Conservation (phyloP, 2,113 vertebrate species). For the Amblyornis subalaris region DNA sequence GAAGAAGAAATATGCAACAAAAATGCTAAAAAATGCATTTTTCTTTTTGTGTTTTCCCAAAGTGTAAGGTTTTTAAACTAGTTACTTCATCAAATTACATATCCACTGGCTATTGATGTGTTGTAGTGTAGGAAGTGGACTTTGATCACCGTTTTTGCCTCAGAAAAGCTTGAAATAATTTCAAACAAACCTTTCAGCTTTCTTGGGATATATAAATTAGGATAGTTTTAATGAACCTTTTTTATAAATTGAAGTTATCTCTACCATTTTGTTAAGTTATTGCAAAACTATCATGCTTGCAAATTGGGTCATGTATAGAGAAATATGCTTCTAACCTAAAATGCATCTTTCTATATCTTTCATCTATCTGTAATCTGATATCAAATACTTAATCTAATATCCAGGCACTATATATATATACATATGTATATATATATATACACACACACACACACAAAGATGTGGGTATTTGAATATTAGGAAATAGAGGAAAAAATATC, state of each 20-base stretch:
- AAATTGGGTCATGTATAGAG: neutral
- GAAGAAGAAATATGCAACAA: neutral
- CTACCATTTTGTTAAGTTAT: neutral
- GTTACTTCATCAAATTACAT: neutral
- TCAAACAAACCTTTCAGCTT: neutral
- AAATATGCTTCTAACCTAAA: neutral
- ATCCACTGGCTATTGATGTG: neutral
- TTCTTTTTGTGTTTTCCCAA: neutral
- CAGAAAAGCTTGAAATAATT: neutral
- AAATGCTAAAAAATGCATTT: neutral
- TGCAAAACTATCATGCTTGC: neutral
- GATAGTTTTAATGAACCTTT: neutral
- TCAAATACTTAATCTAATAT: neutral
- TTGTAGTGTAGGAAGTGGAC: neutral
- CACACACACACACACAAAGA: neutral
- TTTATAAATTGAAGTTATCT: neutral
- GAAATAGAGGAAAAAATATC: neutral
- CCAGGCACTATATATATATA: no score
- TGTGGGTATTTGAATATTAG: neutral
- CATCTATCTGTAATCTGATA: neutral
- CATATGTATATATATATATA: no score
- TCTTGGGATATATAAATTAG: neutral
- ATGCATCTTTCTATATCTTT: neutral
- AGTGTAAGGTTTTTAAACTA: neutral
- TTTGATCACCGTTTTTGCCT: neutral